Conservation (phyloP, 2,113 vertebrate species). For the Salvator merianae region DNA sequence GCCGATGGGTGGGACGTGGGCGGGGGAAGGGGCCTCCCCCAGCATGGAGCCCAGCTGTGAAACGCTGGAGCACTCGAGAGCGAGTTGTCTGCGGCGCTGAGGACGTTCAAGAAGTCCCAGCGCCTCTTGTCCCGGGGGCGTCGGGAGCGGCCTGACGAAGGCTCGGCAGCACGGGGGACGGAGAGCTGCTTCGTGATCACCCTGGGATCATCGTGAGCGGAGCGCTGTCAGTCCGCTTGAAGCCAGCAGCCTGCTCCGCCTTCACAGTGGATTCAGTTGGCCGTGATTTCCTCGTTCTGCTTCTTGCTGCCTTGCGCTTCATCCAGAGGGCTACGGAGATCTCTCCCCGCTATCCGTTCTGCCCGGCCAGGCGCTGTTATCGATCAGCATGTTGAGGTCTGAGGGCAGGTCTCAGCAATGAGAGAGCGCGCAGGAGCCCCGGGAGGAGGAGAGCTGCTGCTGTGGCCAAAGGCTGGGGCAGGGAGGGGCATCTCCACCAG, state of each 20-base stretch:
- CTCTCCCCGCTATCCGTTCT: too few relatives aligned
- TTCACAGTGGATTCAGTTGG: constrained; percentile 16
- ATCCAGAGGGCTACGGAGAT: accelerated
- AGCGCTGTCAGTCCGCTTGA: neutral
- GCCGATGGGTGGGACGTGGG: too few relatives aligned
- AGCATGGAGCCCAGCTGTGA: too few relatives aligned
- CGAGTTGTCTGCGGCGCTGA: too few relatives aligned
- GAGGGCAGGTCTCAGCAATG: too few relatives aligned
- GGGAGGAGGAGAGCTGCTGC: too few relatives aligned
- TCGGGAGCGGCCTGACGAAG: neutral
- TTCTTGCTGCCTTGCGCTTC: accelerated
- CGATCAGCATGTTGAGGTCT: neutral
- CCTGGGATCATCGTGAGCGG: neutral
- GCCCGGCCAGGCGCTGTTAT: accelerated
- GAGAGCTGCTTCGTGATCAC: neutral
- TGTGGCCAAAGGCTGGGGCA: too few relatives aligned
- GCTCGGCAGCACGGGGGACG: neutral
- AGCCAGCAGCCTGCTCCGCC: neutral
- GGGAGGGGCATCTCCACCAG: too few relatives aligned
- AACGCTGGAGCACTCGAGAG: too few relatives aligned
- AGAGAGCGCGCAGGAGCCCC: too few relatives aligned
- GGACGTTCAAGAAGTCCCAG: neutral
- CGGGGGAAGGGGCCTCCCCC: too few relatives aligned
- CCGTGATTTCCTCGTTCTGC: neutral
- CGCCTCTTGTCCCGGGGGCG: neutral